These are phyloP conservation scores for Thaleichthys pacificus DNA, from an alignment of 2,797 vertebrate genomes.

Conservation along the genomic window DNA sequence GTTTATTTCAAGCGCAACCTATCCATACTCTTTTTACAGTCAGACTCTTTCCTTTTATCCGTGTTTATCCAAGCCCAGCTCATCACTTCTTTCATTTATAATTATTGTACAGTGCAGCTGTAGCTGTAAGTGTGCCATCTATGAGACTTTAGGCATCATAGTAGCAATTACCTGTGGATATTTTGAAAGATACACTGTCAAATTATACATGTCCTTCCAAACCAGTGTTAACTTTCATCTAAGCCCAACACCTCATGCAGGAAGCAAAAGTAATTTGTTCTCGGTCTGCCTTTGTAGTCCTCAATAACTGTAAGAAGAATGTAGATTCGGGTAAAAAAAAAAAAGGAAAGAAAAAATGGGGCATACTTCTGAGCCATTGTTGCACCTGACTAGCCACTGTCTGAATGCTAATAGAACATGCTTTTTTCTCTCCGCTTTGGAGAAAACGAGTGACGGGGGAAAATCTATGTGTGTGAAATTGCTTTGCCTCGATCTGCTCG, in stretches of 20 bases:
- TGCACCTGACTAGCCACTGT: constrained; percentile 31
- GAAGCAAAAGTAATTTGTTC: constrained; percentile 19
- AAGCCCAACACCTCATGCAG: constrained; percentile 27
- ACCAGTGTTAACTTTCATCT: not conserved
- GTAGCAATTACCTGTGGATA: not conserved
- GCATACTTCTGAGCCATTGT: constrained; percentile 36
- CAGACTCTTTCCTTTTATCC: no score
- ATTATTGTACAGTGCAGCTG: no score
- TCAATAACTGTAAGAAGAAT: constrained; percentile 16
- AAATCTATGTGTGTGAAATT: constrained; percentile 49
- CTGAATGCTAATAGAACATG: constrained; percentile 47
- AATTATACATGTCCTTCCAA: constrained; percentile 8
- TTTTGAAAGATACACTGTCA: not conserved
- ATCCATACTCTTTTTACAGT: not conserved
- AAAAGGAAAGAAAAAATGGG: constrained; percentile 8
- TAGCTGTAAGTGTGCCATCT: not conserved
- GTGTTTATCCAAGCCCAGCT: no score
- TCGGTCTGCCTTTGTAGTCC: constrained; percentile 32
- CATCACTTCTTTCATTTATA: no score
- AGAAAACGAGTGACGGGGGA: constrained; percentile 24
- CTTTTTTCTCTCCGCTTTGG: constrained; percentile 28
- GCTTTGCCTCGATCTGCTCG: constrained; percentile 42
- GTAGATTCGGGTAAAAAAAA: not conserved
- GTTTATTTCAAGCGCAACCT: not conserved
- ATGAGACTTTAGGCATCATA: not conserved